Base-by-base conservation (phyloP, 2,797 vertebrate genomes). In the Heteromormyrus szaboi region DNA sequence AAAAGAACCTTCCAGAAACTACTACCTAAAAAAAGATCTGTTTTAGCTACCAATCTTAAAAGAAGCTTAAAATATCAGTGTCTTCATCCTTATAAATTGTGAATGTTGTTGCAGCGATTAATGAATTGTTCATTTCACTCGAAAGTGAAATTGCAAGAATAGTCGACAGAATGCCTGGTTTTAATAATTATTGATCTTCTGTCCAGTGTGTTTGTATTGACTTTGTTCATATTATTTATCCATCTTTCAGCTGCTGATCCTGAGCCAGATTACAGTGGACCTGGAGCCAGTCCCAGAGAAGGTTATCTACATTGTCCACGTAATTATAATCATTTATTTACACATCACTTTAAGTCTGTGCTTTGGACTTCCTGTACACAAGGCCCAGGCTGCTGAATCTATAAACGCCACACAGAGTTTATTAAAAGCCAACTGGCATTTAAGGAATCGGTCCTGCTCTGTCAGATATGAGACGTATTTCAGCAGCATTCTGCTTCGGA, bases 221-320 rank as follows among this genome's bases (percentile, higher is more conserved):
- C 76, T 46, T 81, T 81, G 76, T 46, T n/a, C 41, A n/a, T 81
- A 81, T 81, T 81, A 8, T 81, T 46, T 81, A 81, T 81, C 76
- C 76, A 46, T 81, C 37, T 81, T 81, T 46, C 17, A 81, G 76
- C 41, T 81, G 17, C 37, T 81, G 37, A 81, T 81, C 76, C 76
- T 11, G 17, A 81, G 41, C 76, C 17, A 46, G 76, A 44, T 46
- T 44, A 9, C 19, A 46, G 37, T 17, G 72, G 76, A 19, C 41
- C 68, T 17, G 33, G 4, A 76, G 25, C 25, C 68, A 33, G 25
- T 37, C 11, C 68, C 76, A 46, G 37, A n/a, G 33, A 81, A 46
- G 76, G 37, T 81, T 19, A 81, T 81, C 68, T 72, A 37, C 33
- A 85, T 50, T 51, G 9, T 85, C 4, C 44, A 81, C 7, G 37